A percentile compares a stretch with the other conserved stretches of the same genome.
phyloP scores from a whole-genome alignment of 2,113 vertebrate species.

The Ptychochromis oligacanthus region DNA sequence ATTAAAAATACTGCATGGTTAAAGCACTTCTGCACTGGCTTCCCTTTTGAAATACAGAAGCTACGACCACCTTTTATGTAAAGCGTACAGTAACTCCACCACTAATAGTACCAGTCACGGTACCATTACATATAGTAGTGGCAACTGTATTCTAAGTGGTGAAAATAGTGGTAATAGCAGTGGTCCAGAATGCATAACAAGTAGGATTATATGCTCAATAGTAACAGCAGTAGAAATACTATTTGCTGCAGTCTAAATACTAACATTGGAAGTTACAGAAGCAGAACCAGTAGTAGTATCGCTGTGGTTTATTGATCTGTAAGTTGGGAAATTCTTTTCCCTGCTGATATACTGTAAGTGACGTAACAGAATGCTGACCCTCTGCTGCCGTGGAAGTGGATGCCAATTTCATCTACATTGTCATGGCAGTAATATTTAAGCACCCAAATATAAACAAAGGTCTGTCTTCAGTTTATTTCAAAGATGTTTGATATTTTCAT shows the following conservation, averaged over 20 bases:
- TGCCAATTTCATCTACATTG: too few relatives aligned
- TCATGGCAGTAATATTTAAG: background rate
- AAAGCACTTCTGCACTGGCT: background rate
- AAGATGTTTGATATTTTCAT: background rate
- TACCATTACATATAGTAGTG: background rate
- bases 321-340: slow-evolving; percentile 36
- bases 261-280: background rate
- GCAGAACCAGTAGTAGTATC: background rate
- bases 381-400: background rate
- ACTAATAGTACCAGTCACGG: background rate
- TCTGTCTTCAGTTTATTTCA: background rate
- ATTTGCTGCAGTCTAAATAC: background rate
- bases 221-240: background rate
- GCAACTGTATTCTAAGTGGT: too few relatives aligned
- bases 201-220: background rate
- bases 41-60: background rate
- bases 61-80: background rate
- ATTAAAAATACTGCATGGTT: too few relatives aligned
- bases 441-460: background rate
- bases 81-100: background rate
- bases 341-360: slow-evolving; percentile 37
- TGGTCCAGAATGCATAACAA: background rate
- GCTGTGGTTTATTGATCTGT: slow-evolving; percentile 45
- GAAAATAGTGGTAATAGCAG: background rate
- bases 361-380: slow-evolving; percentile 5